These are phyloP conservation scores for Mactra quadrangularis DNA, from an alignment of 1,140 invertebrate species.

Conservation along the genomic window DNA sequence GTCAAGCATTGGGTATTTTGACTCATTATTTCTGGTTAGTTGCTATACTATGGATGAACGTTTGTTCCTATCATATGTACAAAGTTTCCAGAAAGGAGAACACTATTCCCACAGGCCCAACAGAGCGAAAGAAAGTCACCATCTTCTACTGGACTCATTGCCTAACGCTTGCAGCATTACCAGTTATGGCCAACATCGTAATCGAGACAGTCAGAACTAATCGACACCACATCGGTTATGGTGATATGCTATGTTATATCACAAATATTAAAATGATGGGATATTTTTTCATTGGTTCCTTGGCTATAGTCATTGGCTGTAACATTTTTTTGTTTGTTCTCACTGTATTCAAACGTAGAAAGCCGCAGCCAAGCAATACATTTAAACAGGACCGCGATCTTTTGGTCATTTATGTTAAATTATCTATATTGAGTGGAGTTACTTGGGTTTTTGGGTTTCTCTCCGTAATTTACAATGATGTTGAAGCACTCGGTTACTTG, in stretches of 20 bases:
- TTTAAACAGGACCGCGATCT: slow-evolving; percentile 7
- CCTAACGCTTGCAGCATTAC: neutral
- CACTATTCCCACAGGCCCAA: too few species aligned
- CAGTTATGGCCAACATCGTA: slow-evolving; percentile 23
- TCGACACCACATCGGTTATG: slow-evolving; percentile 14
- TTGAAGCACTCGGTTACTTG: slow-evolving; percentile 23
- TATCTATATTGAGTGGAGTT: slow-evolving; percentile 32
- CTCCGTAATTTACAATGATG: neutral
- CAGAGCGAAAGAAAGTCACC: neutral
- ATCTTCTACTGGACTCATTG: neutral
- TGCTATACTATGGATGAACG: slow-evolving; percentile 97
- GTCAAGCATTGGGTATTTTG: slow-evolving; percentile 87
- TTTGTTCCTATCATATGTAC: slow-evolving; percentile 88
- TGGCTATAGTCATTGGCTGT: neutral
- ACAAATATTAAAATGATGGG: slow-evolving; percentile 16
- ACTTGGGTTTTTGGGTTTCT: slow-evolving; percentile 34
- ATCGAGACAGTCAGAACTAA: neutral
- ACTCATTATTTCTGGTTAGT: slow-evolving; percentile 96
- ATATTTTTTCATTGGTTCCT: neutral
- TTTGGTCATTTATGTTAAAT: slow-evolving; percentile 20
- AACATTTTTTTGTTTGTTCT: slow-evolving; percentile 14
- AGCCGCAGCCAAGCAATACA: neutral
- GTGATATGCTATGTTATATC: slow-evolving; percentile 23
- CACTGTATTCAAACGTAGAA: slow-evolving; percentile 1
- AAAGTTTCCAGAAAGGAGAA: slow-evolving; percentile 85